Percentiles rank a stretch among this genome's conserved stretches.
Conservation (phyloP, 2,888 invertebrate species). For the Ctena decussata region DNA sequence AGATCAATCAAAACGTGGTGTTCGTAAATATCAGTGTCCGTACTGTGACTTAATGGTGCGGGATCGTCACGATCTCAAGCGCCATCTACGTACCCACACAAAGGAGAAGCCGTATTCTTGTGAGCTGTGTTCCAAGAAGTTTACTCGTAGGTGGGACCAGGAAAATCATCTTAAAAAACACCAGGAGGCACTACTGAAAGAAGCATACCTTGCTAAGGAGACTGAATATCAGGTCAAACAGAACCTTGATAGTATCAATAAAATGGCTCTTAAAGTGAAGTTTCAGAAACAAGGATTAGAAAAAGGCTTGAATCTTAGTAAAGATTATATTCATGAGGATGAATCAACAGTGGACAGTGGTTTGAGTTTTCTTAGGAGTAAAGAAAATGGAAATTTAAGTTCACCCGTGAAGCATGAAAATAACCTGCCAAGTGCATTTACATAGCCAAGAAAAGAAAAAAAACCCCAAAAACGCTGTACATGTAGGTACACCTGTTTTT, state of each 20-base stretch:
- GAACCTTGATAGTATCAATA: not conserved
- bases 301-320: not conserved
- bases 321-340: not conserved
- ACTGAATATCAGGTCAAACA: not conserved
- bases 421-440: no score
- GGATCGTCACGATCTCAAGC: constrained; percentile 49
- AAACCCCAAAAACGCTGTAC: no score
- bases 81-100: constrained; percentile 52
- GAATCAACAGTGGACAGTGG: not conserved
- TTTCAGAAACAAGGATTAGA: not conserved
- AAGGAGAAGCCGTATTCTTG: constrained; percentile 55
- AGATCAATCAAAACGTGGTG: constrained; percentile 30
- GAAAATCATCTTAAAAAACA: constrained; percentile 38
- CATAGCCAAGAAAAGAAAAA: no score
- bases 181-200: not conserved
- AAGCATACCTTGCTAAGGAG: not conserved
- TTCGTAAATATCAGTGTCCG: constrained; percentile 48
- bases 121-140: constrained; percentile 29
- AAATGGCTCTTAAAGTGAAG: not conserved
- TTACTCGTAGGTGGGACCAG: constrained; percentile 51
- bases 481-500: no score
- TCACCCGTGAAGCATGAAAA: not conserved
- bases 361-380: not conserved
- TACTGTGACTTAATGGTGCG: constrained; percentile 28
- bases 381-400: not conserved